A percentile compares a stretch with the other conserved stretches of the same genome.
Evolutionary conservation across 2,888 invertebrate genomes (phyloP).

Genomic region (Orthonychiurus folsomi): DNA sequence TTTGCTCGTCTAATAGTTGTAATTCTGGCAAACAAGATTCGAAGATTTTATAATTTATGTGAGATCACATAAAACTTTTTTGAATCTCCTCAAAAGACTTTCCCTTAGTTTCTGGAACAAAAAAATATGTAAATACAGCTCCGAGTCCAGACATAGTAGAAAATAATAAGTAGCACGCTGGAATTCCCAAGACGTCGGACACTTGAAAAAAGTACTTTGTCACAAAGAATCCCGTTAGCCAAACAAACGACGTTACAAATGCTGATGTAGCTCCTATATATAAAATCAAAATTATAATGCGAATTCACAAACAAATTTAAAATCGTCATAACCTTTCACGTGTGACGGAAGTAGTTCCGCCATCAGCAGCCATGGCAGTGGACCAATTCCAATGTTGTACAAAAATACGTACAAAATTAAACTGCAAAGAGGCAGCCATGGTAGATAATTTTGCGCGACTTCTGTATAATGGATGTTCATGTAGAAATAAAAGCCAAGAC

Average conservation of each 20-base stretch:
- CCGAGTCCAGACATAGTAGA: conserved; percentile 22
- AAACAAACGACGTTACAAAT: conserved; percentile 25
- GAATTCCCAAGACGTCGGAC: conserved; percentile 18
- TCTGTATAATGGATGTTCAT: conserved; percentile 45
- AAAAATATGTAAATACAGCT: conserved; percentile 21
- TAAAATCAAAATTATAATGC: background rate
- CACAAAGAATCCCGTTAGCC: conserved; percentile 30
- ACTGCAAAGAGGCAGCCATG: conserved; percentile 62
- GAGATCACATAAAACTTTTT: conserved; percentile 5
- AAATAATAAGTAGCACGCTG: conserved; percentile 30
- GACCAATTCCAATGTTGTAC: conserved; percentile 18
- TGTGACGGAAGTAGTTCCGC: conserved; percentile 20
- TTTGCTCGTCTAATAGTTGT: no score
- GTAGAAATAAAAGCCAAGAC: conserved; percentile 65
- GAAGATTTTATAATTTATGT: no score
- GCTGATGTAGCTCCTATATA: background rate
- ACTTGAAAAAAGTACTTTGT: conserved; percentile 31
- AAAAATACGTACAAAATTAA: conserved; percentile 24
- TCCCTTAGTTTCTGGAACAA: conserved; percentile 29
- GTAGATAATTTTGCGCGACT: conserved; percentile 44
- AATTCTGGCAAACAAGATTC: no score
- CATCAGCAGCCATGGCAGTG: conserved; percentile 25
- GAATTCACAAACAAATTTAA: background rate
- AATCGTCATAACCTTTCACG: conserved; percentile 19
- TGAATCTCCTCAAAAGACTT: conserved; percentile 33